A percentile compares a stretch with the other conserved stretches of the same genome.
Evolutionary conservation across 2,113 vertebrate species (phyloP).

Genomic region (Murina feae): DNA sequence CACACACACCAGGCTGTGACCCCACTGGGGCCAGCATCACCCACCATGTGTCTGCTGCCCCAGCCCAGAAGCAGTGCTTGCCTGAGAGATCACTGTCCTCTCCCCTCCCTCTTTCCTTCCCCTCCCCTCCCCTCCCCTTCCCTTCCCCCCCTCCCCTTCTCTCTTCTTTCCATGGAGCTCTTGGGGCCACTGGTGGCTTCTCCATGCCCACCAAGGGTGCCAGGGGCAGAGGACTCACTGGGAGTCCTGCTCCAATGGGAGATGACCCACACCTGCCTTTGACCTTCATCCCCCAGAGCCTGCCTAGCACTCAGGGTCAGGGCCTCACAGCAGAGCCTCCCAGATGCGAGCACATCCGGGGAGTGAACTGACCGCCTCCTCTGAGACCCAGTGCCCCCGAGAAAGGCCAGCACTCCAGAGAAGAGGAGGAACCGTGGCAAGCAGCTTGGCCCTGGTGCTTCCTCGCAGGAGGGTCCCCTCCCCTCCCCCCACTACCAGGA

Average conservation of each 20-base stretch:
- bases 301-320: too few species aligned
- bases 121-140: too few species aligned
- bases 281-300: too few species aligned
- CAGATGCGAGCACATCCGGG: constrained; percentile 57
- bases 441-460: fast-evolving
- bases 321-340: not conserved
- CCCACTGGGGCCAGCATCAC: not conserved
- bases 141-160: too few species aligned
- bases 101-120: not conserved
- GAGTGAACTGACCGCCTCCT: not conserved
- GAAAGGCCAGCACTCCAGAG: not conserved
- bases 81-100: not conserved
- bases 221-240: not conserved
- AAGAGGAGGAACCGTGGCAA: fast-evolving
- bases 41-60: not conserved
- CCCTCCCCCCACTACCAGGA: fast-evolving
- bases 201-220: constrained; percentile 27
- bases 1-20: not conserved
- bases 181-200: not conserved
- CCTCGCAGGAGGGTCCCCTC: not conserved
- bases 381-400: not conserved
- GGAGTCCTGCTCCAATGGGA: not conserved
- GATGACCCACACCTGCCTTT: too few species aligned
- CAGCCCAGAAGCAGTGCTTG: not conserved
- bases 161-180: constrained; percentile 48